Evolutionary conservation across 2,888 invertebrate genomes (phyloP).

Genomic region (Rotaria magnacalcarata): DNA sequence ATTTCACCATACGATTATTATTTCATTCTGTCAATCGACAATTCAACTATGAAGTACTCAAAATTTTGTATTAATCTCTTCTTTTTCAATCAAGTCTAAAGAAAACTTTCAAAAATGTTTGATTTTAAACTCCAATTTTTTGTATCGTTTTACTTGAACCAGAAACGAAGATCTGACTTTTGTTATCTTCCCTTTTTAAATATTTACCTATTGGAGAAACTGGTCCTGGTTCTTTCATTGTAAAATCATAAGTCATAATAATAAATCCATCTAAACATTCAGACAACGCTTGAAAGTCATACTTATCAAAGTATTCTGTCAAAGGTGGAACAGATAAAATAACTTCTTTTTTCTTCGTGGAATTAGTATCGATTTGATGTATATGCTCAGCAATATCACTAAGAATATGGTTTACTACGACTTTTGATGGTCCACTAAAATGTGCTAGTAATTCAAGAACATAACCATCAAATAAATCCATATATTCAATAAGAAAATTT

Average conservation of each 20-base stretch:
- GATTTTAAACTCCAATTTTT: too few species aligned
- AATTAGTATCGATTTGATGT: conserved; percentile 47
- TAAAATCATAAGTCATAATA: conserved; percentile 84
- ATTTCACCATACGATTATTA: too few species aligned
- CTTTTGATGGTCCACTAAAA: conserved; percentile 44
- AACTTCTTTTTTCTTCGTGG: conserved; percentile 46
- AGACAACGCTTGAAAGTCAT: conserved; percentile 73
- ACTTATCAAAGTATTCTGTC: conserved; percentile 68
- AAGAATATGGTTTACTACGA: conserved; percentile 48
- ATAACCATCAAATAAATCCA: conserved; percentile 72
- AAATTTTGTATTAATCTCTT: too few species aligned
- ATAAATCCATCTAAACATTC: conserved; percentile 78
- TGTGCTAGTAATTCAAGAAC: conserved; percentile 71
- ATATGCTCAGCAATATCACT: conserved; percentile 47
- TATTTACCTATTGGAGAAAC: conserved; percentile 52
- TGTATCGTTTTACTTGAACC: too few species aligned
- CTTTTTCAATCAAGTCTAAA: too few species aligned
- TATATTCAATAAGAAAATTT: conserved; percentile 67
- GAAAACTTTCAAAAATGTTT: too few species aligned
- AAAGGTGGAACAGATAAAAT: conserved; percentile 78
- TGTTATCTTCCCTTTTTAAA: too few species aligned
- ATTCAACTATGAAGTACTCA: too few species aligned
- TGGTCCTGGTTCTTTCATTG: conserved; percentile 53
- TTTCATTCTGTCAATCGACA: too few species aligned
- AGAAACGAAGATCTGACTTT: too few species aligned